Evolutionary conservation across 2,113 vertebrate genomes (phyloP), one percentile per base, ranked within the genome.

Genomic region (Cryptomyrus ogoouensis): DNA sequence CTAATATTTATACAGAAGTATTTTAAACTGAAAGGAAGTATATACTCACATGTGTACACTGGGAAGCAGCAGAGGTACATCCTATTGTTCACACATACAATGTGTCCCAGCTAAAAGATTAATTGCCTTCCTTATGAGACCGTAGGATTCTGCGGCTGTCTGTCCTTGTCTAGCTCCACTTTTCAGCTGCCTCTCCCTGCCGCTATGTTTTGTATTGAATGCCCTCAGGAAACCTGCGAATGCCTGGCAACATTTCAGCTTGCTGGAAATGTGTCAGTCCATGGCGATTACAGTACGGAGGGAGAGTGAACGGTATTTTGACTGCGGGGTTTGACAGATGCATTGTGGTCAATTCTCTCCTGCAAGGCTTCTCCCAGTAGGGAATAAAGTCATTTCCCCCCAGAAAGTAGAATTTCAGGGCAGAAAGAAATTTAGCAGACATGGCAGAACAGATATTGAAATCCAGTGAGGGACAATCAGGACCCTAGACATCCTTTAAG

Each of bases 391-490:
- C 85, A 87, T 87, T 87, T 87, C 85, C 85, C 85, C 31, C 27
- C 85, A 80, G 62, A 90, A 77, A 39, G 62, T 50, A 31, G 52
- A 87, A 44, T 88, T 56, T 88, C 24, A 88, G 70, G 47, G 56
- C 49, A 77, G 42, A 56, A 42, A 39, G 35, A 74, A 83, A 58
- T 77, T 53, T 74, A 44, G 7, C 21, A 21, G 47, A 89, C n/a
- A 86, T 89, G 53, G 85, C 88, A 89, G 39, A 50, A 74, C 62
- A 10, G 27, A 84, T 47, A 84, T n/a, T 35, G 46, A 90, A 89
- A 91, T 90, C 66, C 89, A 90, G 19, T 66, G 77, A 50, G 77
- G 85, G 88, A 87, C 56, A 66, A 66, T 91, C n/a, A 35, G 62
- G 56, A 21, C 31, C 87, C 12, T 85, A 49, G 58, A 85, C 88